Conservation (phyloP, 2,797 vertebrate genomes). For the Picus viridis region DNA sequence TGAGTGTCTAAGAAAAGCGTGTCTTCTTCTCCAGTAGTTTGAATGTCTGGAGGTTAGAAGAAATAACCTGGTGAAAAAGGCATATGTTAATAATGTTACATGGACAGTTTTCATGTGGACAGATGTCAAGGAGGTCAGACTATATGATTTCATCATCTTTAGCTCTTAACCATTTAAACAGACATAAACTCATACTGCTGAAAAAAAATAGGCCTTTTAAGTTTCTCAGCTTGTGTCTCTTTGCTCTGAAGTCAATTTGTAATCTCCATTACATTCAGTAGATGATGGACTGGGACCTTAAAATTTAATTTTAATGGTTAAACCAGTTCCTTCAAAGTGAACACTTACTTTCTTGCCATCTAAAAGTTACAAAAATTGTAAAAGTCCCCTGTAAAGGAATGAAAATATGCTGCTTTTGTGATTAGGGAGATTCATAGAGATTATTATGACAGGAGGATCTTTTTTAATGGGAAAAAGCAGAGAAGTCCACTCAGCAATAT, state of each 20-base stretch:
- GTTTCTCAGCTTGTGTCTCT: not conserved
- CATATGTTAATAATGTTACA: not conserved
- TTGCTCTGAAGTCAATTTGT: not conserved
- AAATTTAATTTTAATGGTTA: constrained; percentile 25
- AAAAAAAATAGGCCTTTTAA: not conserved
- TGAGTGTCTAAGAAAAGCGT: not conserved
- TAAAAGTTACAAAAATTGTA: not conserved
- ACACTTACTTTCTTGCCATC: not conserved
- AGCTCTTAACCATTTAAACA: not conserved
- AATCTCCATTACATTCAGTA: not conserved
- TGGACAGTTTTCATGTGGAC: rapidly evolving
- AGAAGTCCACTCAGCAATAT: constrained; percentile 15
- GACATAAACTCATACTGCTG: not conserved
- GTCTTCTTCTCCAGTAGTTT: not conserved
- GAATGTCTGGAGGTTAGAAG: not conserved
- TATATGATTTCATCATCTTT: not conserved
- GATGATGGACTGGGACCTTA: not conserved
- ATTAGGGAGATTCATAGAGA: constrained; percentile 9
- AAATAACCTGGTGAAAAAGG: not conserved
- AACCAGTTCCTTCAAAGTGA: constrained; percentile 2
- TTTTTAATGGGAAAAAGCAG: not conserved
- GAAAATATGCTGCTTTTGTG: constrained; percentile 28
- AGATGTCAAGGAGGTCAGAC: not conserved
- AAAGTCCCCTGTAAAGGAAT: not conserved
- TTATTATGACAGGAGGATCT: not conserved